Conservation (phyloP, 1,140 invertebrate genomes). For the Aricia agestis region DNA sequence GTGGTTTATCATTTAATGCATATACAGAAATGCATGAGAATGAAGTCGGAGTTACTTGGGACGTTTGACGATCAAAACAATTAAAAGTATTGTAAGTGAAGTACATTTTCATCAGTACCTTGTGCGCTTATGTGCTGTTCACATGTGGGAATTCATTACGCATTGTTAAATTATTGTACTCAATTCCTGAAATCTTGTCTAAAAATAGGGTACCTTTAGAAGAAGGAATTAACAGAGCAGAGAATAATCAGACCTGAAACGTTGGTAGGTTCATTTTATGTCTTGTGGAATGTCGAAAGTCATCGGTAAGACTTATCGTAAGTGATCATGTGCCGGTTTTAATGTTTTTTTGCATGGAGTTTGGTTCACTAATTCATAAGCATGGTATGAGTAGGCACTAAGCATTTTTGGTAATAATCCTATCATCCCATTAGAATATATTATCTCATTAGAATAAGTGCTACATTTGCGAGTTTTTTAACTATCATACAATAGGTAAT, state of each 20-base stretch:
- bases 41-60: background rate
- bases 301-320: slow-evolving; percentile 36
- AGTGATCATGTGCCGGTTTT: slow-evolving; percentile 68
- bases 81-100: background rate
- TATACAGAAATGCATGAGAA: slow-evolving; percentile 7
- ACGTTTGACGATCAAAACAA: background rate
- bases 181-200: background rate
- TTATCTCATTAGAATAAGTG: too few relatives aligned
- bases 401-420: slow-evolving; percentile 16
- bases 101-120: background rate
- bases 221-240: slow-evolving; percentile 14
- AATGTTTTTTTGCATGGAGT: slow-evolving; percentile 35
- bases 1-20: slow-evolving; percentile 8
- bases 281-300: slow-evolving; percentile 29
- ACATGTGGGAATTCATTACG: slow-evolving; percentile 9
- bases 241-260: slow-evolving; percentile 10
- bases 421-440: background rate
- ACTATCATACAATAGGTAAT: too few relatives aligned
- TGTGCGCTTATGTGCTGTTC: slow-evolving; percentile 18
- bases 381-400: slow-evolving; percentile 29
- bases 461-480: too few relatives aligned
- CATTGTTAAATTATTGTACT: slow-evolving; percentile 4
- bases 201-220: slow-evolving; percentile 10
- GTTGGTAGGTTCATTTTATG: slow-evolving; percentile 21
- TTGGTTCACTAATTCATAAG: slow-evolving; percentile 28